A percentile compares a stretch with the other conserved stretches of the same genome.
These are phyloP conservation scores for Lutraria rhynchaena DNA, from an alignment of 1,140 invertebrate genomes.

Conservation along the genomic window DNA sequence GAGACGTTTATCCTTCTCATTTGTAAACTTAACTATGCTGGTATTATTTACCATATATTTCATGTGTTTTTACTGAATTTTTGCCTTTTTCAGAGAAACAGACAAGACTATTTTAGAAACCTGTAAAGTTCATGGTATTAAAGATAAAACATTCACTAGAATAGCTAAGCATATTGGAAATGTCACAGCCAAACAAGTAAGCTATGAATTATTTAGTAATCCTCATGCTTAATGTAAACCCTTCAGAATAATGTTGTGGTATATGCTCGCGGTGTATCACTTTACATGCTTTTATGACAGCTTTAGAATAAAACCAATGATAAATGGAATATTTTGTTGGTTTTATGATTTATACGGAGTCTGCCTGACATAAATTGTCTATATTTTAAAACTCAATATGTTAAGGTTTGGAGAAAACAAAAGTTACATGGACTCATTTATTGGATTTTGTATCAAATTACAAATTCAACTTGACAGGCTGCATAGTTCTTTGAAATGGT, in stretches of 20 bases:
- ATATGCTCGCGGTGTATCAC: neutral
- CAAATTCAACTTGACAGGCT: too few species aligned
- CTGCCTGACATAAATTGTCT: too few species aligned
- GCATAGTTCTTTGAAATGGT: too few species aligned
- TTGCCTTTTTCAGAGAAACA: slow-evolving; percentile 38
- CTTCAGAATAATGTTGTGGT: neutral
- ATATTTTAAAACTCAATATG: too few species aligned
- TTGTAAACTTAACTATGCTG: too few species aligned
- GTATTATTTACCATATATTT: too few species aligned
- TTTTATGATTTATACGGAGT: too few species aligned
- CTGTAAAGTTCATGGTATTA: slow-evolving; percentile 52
- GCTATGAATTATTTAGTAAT: neutral
- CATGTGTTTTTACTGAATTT: too few species aligned
- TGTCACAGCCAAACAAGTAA: slow-evolving; percentile 48
- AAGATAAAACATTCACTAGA: slow-evolving; percentile 45
- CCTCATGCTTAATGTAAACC: neutral
- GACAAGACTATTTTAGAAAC: slow-evolving; percentile 50
- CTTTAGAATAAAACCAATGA: neutral
- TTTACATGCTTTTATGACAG: neutral
- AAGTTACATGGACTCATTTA: too few species aligned
- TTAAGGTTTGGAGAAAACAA: too few species aligned
- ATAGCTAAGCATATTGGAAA: slow-evolving; percentile 42
- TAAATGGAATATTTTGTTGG: neutral
- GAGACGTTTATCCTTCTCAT: too few species aligned
- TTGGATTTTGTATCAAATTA: too few species aligned